phyloP scores from a whole-genome alignment of 2,888 invertebrate genomes.

The Acanthacorydalis orientalis region DNA sequence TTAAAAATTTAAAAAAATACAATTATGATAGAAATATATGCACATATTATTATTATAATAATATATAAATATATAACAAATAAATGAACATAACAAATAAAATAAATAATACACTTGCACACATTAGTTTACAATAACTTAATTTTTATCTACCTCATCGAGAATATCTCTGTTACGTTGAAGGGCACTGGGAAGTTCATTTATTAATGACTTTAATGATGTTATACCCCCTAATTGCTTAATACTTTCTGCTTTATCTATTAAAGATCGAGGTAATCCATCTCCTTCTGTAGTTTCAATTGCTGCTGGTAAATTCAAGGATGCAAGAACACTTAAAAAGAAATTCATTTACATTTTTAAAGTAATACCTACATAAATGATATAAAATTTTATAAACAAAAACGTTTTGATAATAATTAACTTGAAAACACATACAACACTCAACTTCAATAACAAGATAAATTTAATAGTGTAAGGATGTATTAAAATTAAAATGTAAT shows the following conservation, averaged over 20 bases:
- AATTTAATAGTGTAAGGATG: too few relatives aligned
- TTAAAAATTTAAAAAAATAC: too few relatives aligned
- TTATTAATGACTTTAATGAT: constrained; percentile 53
- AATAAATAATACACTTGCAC: too few relatives aligned
- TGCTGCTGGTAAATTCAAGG: constrained; percentile 92
- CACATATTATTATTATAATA: too few relatives aligned
- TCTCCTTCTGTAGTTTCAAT: constrained; percentile 63
- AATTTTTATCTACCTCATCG: constrained; percentile 49
- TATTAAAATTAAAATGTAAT: too few relatives aligned
- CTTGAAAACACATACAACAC: too few relatives aligned
- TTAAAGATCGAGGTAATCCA: constrained; percentile 72
- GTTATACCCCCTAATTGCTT: constrained; percentile 60
- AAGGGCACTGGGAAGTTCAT: constrained; percentile 77
- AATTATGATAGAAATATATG: too few relatives aligned
- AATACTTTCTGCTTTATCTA: constrained; percentile 69
- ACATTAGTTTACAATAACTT: neutral
- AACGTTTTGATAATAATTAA: too few relatives aligned
- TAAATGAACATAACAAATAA: too few relatives aligned
- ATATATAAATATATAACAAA: too few relatives aligned
- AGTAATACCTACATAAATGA: neutral
- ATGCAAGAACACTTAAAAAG: constrained; percentile 56
- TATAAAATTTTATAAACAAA: too few relatives aligned
- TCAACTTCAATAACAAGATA: too few relatives aligned
- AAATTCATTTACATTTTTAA: neutral
- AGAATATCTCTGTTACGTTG: constrained; percentile 88